Evolutionary conservation across 2,113 vertebrate species (phyloP).

Genomic region (Tetrax tetrax): DNA sequence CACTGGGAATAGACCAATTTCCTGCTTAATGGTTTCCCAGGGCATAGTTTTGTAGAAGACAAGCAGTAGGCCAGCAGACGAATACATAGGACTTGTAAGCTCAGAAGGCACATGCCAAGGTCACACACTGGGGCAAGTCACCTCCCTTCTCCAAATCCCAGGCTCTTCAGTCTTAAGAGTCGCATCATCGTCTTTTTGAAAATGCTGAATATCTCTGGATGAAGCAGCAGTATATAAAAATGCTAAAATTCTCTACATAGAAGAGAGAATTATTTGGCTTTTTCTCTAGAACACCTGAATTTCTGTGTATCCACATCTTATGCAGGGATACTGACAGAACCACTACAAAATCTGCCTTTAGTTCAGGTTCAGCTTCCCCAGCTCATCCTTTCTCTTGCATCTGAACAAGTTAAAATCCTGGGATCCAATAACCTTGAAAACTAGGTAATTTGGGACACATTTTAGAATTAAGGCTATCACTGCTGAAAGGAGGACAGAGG

Average conservation of each 20-base stretch:
- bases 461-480: background rate
- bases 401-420: background rate
- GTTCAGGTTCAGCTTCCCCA: background rate
- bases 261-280: background rate
- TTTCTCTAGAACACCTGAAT: background rate
- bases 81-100: background rate
- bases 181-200: background rate
- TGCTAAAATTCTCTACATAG: background rate
- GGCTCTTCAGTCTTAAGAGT: background rate
- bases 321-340: background rate
- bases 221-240: background rate
- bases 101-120: background rate
- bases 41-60: background rate
- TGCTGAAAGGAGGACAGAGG: background rate
- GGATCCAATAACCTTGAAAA: background rate
- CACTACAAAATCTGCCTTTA: background rate
- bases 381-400: background rate
- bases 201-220: background rate
- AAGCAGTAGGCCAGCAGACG: background rate
- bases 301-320: background rate
- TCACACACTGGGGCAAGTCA: background rate
- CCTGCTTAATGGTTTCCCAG: background rate
- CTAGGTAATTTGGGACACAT: background rate
- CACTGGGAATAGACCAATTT: background rate
- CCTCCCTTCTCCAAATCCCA: background rate